Percentiles rank a stretch among this genome's conserved stretches.
Conservation (phyloP, 23 tunicate genomes). For the Trididemnum nubilum region DNA sequence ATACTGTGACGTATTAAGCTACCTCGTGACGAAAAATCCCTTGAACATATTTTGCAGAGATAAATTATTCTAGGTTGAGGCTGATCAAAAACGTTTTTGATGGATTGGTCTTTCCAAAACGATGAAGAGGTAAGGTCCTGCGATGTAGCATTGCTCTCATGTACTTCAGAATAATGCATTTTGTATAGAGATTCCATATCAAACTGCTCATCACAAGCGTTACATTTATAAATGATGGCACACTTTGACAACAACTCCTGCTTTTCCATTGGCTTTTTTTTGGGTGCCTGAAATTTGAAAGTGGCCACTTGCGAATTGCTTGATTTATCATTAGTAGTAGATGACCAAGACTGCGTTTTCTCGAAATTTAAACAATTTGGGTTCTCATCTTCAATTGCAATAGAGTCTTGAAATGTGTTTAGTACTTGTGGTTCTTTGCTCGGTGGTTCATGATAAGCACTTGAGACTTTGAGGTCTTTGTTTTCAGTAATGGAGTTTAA, state of each 20-base stretch:
- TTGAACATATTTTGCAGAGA: background rate
- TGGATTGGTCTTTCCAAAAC: constrained; percentile 8
- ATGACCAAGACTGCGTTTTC: background rate
- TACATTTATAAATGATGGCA: constrained; percentile 14
- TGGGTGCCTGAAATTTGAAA: no score
- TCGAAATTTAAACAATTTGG: no score
- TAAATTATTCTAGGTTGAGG: constrained; percentile 1
- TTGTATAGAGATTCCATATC: background rate
- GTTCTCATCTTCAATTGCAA: no score
- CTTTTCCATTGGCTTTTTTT: no score
- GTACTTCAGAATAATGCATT: background rate
- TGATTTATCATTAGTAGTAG: background rate
- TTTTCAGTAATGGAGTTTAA: background rate
- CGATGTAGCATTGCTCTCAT: background rate
- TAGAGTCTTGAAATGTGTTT: background rate
- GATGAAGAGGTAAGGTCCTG: background rate
- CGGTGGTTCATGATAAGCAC: background rate
- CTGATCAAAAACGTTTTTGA: background rate
- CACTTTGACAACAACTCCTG: background rate
- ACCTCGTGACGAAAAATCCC: constrained; percentile 2
- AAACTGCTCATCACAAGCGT: constrained; percentile 8
- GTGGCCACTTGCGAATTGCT: no score
- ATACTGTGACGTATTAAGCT: constrained; percentile 7
- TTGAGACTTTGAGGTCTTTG: background rate
- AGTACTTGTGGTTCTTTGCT: background rate